Base-by-base conservation (phyloP, 1,140 invertebrate genomes). In the Antheraea pernyi region DNA sequence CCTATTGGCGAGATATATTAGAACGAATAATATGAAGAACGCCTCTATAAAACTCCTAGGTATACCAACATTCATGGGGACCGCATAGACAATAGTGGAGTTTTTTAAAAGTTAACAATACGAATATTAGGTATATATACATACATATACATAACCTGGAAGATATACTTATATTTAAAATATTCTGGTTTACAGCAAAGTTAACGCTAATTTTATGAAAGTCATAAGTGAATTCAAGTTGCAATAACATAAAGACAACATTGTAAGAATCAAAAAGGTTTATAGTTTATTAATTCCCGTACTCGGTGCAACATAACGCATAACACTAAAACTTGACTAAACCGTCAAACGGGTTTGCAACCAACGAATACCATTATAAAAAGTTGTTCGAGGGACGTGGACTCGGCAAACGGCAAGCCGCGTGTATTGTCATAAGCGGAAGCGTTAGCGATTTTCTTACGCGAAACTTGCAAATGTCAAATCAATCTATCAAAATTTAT, bases 341-440 rank as follows among this genome's bases (percentile, higher is more conserved):
- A 90, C 81, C 83, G 83, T 82, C 83, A 87, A 91, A 91, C 88
- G 82, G 80, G 88, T 91, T 91, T 89, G 82, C 83, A 81, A 85
- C 84, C 73, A 86, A 89, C 83, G 88, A 86, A 84, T 83, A 81
- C 83, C 79, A 82, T 84, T 80, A 91, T 87, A 91, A 91, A 91
- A 91, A 91, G 88, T 91, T 91, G 88, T 75, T 83, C 80, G 74
- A 78, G 80, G 74, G 82, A 84, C 83, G 78, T 71, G 67, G 68
- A 61, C 70, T 19, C 59, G 48, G 76, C 72, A 65, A 63, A 66
- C 67, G 59, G 58, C 66, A 37, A 53, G 42, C 68, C 65, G 18
- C 4, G 59, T 60, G 19, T 36, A 22, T 22, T 22, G 59, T 22
- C 9, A 61, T 22, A 19, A n/a, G 8, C 59, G 59, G 30, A 22